Evolutionary conservation across 1,140 invertebrate genomes (phyloP), one percentile per base, ranked within the genome.

Genomic region (Sesamia nonagrioides): DNA sequence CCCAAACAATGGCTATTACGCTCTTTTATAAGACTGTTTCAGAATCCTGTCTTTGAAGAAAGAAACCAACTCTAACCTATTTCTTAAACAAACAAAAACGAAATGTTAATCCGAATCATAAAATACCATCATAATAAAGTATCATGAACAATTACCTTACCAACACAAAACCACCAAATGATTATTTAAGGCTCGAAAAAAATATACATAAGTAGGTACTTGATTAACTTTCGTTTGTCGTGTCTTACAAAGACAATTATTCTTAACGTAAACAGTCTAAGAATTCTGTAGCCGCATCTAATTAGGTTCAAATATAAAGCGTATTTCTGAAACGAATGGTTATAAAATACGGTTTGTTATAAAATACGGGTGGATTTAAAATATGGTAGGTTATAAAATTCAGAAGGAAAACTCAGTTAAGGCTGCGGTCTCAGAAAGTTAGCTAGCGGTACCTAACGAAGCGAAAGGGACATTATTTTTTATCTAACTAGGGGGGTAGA

Each of bases 221-320:
- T 58, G 33, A 58, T 58, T 58, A 27, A 33, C 54, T 58, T 58
- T 27, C 27, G 9, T 33, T 13, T 21, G 9, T 58, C 13, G 54
- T 58, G 21, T 58, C 27, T 21, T 21, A 58, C 54, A 58, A 58
- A 58, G 54, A 13, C 5, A 58, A 58, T 58, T 33, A 58, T 58
- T 58, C 21, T 33, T 21, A 58, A 27, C 18, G 21, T 27, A 58
- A 58, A 58, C 54, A 58, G 54, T 58, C 21, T 58, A 58, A 58
- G 27, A 27, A 58, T 58, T 58, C 54, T 21, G 54, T 58, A 58
- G 8, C 45, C 33, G 40, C 50, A 21, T 77, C 18, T 77, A 77
- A 68, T 68, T 77, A 77, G 37, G 35, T 77, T 69, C 63, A 77
- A 77, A 69, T 69, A 77, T 77, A 69, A 58, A 52, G 9, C 50